Percentiles rank a stretch among this genome's conserved stretches.
Conservation (phyloP, 2,888 invertebrate species). For the Heliconius aoede region DNA sequence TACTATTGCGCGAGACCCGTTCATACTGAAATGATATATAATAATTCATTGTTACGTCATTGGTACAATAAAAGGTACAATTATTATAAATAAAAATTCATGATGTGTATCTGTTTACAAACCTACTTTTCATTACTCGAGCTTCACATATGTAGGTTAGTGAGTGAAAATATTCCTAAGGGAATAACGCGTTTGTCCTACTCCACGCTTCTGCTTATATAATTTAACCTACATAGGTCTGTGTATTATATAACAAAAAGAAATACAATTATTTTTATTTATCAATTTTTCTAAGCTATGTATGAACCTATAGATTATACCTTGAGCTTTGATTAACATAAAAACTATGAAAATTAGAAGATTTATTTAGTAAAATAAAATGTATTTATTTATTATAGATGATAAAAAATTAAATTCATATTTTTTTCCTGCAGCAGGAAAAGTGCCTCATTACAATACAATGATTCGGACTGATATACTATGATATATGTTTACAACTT, state of each 20-base stretch:
- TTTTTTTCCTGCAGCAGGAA: too few relatives aligned
- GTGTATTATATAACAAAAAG: neutral
- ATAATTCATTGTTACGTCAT: too few relatives aligned
- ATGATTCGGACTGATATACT: neutral
- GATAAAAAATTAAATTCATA: neutral
- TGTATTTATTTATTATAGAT: too few relatives aligned
- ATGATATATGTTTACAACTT: neutral
- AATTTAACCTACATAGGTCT: neutral
- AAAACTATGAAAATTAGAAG: too few relatives aligned
- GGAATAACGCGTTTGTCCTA: neutral
- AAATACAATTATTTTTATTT: neutral
- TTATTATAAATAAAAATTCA: neutral
- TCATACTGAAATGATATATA: neutral
- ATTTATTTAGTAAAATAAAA: too few relatives aligned
- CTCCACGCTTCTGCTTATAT: neutral
- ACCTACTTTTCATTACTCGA: neutral
- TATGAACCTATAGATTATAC: too few relatives aligned
- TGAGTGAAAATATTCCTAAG: constrained; percentile 12
- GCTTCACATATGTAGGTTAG: constrained; percentile 12
- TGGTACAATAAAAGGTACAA: neutral
- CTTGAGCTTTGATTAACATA: too few relatives aligned
- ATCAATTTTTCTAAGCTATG: too few relatives aligned
- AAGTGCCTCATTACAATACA: too few relatives aligned
- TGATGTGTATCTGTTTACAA: neutral
- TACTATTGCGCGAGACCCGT: neutral